Evolutionary conservation across 2,888 invertebrate species (phyloP).

Genomic region (Agrilus mali): DNA sequence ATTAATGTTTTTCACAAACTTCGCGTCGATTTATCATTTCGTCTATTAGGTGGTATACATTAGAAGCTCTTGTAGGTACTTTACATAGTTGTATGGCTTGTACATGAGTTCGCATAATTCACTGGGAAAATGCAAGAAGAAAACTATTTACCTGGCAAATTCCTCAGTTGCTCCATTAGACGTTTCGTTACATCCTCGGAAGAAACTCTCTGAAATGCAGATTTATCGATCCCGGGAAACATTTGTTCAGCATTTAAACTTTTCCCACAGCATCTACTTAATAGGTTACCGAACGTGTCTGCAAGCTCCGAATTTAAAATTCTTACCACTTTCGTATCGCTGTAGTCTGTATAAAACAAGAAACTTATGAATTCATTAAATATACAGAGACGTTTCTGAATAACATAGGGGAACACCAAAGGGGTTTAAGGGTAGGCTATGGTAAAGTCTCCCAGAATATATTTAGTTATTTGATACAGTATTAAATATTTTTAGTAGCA

Average conservation of each 20-base stretch:
- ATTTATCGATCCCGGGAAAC: constrained; percentile 47
- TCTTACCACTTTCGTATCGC: constrained; percentile 57
- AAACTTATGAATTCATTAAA: too few relatives aligned
- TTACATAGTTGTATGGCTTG: too few relatives aligned
- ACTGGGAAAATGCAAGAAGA: background rate
- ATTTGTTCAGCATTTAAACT: constrained; percentile 67
- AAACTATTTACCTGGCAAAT: constrained; percentile 41
- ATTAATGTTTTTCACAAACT: background rate
- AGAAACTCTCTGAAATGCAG: constrained; percentile 35
- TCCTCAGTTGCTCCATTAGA: constrained; percentile 42
- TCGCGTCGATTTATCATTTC: background rate
- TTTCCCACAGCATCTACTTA: constrained; percentile 64
- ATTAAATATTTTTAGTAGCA: too few relatives aligned
- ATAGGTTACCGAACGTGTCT: constrained; percentile 83
- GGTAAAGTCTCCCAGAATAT: too few relatives aligned
- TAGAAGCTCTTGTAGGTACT: too few relatives aligned
- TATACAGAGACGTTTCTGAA: too few relatives aligned
- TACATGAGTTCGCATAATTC: too few relatives aligned
- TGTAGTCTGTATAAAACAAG: constrained; percentile 54
- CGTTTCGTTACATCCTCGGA: constrained; percentile 37
- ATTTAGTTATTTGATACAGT: too few relatives aligned
- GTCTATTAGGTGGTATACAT: too few relatives aligned
- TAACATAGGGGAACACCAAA: too few relatives aligned
- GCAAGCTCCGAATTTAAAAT: constrained; percentile 82
- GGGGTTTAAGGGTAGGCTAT: too few relatives aligned